phyloP scores from a whole-genome alignment of 2,888 invertebrate genomes.

The Amiota communis region DNA sequence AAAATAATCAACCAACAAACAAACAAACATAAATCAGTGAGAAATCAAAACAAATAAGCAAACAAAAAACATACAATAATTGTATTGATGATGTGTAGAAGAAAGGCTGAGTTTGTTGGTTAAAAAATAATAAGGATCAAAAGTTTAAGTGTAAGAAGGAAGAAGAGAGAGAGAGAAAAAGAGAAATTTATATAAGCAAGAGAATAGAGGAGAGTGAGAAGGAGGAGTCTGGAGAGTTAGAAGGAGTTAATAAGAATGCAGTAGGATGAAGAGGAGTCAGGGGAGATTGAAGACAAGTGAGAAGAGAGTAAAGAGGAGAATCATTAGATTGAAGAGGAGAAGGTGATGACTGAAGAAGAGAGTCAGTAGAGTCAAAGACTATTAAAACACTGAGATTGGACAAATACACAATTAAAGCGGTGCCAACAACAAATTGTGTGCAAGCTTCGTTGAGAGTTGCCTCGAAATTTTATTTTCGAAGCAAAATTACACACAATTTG shows the following conservation, averaged over 20 bases:
- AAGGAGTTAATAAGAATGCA: too few species aligned
- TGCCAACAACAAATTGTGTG: too few species aligned
- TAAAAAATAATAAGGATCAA: slow-evolving; percentile 29
- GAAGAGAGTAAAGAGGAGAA: slow-evolving; percentile 53
- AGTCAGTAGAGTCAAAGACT: slow-evolving; percentile 50
- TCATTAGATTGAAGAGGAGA: too few species aligned
- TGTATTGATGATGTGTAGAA: neutral
- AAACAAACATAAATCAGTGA: neutral
- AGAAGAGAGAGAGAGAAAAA: too few species aligned
- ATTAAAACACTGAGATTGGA: too few species aligned
- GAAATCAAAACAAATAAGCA: neutral
- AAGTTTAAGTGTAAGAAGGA: neutral
- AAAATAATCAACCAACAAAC: neutral
- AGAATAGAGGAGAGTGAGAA: slow-evolving; percentile 33
- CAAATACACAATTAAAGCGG: too few species aligned
- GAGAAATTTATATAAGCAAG: slow-evolving; percentile 33
- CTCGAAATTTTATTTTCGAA: too few species aligned
- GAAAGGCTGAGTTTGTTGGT: neutral
- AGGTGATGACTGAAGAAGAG: slow-evolving; percentile 38
- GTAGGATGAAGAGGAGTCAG: too few species aligned
- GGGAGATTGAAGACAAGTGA: neutral
- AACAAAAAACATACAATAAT: neutral
- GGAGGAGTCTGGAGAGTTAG: neutral
- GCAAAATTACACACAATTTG: too few species aligned
- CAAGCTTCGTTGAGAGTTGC: too few species aligned